These are phyloP conservation scores for Odobenus rosmarus DNA, from an alignment of 2,113 vertebrate genomes.

Conservation along the genomic window DNA sequence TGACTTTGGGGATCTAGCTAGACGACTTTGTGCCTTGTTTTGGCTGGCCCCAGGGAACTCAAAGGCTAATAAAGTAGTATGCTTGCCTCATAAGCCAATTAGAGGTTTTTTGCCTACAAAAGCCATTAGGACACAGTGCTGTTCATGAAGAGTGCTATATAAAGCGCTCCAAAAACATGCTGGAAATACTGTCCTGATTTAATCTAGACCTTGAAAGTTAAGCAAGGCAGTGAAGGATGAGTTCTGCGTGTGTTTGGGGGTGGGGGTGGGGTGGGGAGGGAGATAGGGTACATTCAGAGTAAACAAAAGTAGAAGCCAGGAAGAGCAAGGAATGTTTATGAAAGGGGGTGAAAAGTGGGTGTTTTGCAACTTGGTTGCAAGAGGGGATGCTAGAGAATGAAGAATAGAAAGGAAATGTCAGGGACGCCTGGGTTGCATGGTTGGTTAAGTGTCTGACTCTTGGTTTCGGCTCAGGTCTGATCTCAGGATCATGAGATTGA, in stretches of 20 bases:
- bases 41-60: background rate
- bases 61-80: slow-evolving; percentile 1
- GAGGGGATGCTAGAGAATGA: background rate
- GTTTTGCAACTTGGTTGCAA: background rate
- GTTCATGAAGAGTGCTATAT: background rate
- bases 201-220: slow-evolving; percentile 13
- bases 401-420: background rate
- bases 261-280: background rate
- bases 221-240: background rate
- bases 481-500: background rate
- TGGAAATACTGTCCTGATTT: background rate
- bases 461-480: background rate
- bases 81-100: background rate
- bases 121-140: background rate
- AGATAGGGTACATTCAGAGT: background rate
- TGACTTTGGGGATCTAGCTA: background rate
- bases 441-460: background rate
- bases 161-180: background rate
- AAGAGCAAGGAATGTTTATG: slow-evolving; percentile 26
- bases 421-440: background rate
- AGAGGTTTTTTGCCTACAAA: slow-evolving; percentile 12
- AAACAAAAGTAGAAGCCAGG: slow-evolving; percentile 36
- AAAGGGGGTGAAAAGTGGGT: background rate
- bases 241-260: background rate
- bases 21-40: background rate